Conservation (phyloP, 2,888 invertebrate genomes). For the Macroteleia sp. region DNA sequence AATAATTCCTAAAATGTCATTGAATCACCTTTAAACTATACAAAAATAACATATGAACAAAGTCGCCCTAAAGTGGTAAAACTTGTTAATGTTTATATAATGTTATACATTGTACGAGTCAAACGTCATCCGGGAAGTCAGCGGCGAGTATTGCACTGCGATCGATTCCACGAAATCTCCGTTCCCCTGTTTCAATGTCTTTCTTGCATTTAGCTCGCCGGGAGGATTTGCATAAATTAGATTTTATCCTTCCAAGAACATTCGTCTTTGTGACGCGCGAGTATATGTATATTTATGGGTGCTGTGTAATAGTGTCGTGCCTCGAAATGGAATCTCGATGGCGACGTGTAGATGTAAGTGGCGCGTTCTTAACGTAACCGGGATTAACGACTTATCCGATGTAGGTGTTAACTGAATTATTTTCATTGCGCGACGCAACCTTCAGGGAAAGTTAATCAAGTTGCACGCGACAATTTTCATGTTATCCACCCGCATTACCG, state of each 20-base stretch:
- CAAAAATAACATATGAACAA: too few relatives aligned
- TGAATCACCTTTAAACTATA: too few relatives aligned
- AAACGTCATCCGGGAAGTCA: slow-evolving; percentile 51
- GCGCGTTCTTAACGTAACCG: slow-evolving; percentile 20
- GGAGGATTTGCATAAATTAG: slow-evolving; percentile 83
- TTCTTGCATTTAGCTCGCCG: slow-evolving; percentile 65
- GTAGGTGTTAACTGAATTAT: slow-evolving; percentile 51
- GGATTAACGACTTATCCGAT: slow-evolving; percentile 42
- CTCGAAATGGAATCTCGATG: slow-evolving; percentile 69
- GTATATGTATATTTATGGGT: slow-evolving; percentile 76
- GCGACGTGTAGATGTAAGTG: slow-evolving; percentile 29
- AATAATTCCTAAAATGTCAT: too few relatives aligned
- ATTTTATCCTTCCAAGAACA: slow-evolving; percentile 83
- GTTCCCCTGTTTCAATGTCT: slow-evolving; percentile 68
- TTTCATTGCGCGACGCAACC: slow-evolving; percentile 11
- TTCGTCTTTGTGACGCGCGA: slow-evolving; percentile 76
- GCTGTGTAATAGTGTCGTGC: slow-evolving; percentile 69
- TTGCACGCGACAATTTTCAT: neutral
- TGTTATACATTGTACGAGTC: slow-evolving; percentile 42
- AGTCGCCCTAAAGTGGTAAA: too few relatives aligned
- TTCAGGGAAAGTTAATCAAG: slow-evolving; percentile 19
- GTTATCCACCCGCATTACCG: slow-evolving; percentile 12
- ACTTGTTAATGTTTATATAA: too few relatives aligned
- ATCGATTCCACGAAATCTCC: slow-evolving; percentile 74
- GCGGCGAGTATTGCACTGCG: slow-evolving; percentile 58